A percentile compares a stretch with the other conserved stretches of the same genome.
Conservation (phyloP, 2,113 vertebrate species). For the Nyctereutes procyonoides region DNA sequence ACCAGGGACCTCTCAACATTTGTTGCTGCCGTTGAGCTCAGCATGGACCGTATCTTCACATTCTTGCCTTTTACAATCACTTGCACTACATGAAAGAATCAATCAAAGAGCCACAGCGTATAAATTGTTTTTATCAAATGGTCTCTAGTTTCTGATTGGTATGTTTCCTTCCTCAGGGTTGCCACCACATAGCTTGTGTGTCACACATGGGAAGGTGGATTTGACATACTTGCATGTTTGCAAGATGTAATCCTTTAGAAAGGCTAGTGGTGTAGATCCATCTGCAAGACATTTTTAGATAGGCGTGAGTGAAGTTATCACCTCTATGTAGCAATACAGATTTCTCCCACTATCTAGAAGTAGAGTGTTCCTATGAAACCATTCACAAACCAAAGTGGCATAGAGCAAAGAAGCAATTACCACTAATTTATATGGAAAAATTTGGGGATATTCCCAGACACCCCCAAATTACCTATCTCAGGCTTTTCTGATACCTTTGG, state of each 20-base stretch:
- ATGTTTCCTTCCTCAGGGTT: not conserved
- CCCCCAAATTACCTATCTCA: not conserved
- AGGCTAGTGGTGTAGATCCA: not conserved
- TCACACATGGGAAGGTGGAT: not conserved
- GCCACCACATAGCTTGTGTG: not conserved
- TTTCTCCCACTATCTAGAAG: not conserved
- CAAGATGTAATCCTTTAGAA: not conserved
- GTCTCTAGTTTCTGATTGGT: not conserved
- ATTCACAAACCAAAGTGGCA: not conserved
- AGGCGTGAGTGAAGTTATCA: not conserved
- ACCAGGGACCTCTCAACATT: not conserved
- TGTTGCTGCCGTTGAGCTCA: not conserved
- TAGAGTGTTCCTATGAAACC: not conserved
- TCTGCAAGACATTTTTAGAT: constrained; percentile 7
- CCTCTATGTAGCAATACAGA: not conserved
- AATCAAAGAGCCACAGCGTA: not conserved
- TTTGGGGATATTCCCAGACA: not conserved
- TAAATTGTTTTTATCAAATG: not conserved
- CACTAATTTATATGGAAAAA: not conserved
- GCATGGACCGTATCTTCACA: not conserved
- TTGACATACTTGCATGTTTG: not conserved
- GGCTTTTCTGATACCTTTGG: not conserved
- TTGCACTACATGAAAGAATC: not conserved
- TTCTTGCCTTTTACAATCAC: not conserved
- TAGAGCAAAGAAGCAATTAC: not conserved